phyloP scores from a whole-genome alignment of 2,113 vertebrate genomes.

The Alethe diademata region DNA sequence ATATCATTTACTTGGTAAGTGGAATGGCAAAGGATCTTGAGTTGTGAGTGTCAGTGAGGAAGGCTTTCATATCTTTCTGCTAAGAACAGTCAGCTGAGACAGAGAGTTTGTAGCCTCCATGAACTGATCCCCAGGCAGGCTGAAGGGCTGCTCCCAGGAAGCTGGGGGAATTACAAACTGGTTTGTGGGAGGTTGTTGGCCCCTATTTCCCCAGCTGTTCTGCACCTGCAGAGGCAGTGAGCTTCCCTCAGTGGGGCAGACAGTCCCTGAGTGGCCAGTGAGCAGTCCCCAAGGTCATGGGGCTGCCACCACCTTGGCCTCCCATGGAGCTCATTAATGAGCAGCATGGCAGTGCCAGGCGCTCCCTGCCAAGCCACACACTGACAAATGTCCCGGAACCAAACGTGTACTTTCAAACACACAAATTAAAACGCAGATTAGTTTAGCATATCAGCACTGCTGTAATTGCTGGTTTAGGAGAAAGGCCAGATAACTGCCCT shows the following conservation, averaged over 20 bases:
- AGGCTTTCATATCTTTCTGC: background rate
- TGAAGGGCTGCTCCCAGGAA: background rate
- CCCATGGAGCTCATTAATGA: background rate
- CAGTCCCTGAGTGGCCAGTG: background rate
- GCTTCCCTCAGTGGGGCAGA: fast-evolving
- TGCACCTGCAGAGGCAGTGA: background rate
- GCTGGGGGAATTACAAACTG: background rate
- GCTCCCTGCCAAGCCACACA: background rate
- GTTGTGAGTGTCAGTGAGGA: fast-evolving
- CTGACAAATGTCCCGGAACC: background rate
- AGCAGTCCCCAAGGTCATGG: fast-evolving
- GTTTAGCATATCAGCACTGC: background rate
- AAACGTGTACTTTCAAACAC: background rate
- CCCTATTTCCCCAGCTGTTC: background rate
- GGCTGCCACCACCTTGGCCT: background rate
- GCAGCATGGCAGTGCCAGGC: background rate
- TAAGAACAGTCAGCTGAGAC: background rate
- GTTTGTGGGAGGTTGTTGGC: background rate
- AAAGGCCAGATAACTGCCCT: background rate
- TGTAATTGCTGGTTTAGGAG: background rate
- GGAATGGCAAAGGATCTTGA: background rate
- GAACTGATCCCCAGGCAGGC: background rate
- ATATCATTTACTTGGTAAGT: background rate
- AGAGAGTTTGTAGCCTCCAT: background rate
- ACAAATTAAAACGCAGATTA: conserved; percentile 7